Base-by-base conservation (phyloP, 2,888 invertebrate genomes). In the Amphipoea lucens region DNA sequence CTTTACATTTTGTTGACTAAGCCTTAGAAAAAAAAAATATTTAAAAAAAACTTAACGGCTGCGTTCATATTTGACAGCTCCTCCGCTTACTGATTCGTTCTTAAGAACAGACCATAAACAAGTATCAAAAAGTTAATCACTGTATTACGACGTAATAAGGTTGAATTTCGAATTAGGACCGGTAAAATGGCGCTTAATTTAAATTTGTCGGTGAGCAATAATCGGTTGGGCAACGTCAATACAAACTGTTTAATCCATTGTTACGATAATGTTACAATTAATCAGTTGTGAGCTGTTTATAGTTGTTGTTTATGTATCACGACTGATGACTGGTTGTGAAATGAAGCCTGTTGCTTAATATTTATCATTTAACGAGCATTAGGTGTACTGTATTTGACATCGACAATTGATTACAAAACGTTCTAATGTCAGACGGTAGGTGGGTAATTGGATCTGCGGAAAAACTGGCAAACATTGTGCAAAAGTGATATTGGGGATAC, bases 1-100 rank as follows among this genome's bases (percentile, higher is more conserved):
- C 91, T 91, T 89, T 86, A 88, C 87, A 91, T 92, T 94, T 93
- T 92, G 90, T 92, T 91, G 85, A 89, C 90, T 91, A 90, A 91
- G 91, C 90, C 88, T 88, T 73, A 84, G 81, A 90, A 90, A 91
- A 91, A 87, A 87, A 86, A 79, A 84, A 42, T 40, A 80, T 86
- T 85, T 91, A 90, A 87, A 78, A 86, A 88, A 87, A 85, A 79
- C 86, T 81, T 86, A 84, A 88, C 87, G 81, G 79, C 90, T 83
- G 85, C 85, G 82, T 89, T 89, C 90, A 84, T 79, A 87, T 91
- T 89, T 91, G 91, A 91, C 91, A 92, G 92, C 88, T 87, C 87
- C 84, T 87, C 89, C 85, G 88, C 88, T 89, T 83, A 90, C 90
- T 77, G 91, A 92, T 90, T 90, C 89, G 82, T 89, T 87, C 80